Evolutionary conservation across 1,140 invertebrate genomes (phyloP), one percentile per base, ranked within the genome.

Genomic region (Achatina immaculata): DNA sequence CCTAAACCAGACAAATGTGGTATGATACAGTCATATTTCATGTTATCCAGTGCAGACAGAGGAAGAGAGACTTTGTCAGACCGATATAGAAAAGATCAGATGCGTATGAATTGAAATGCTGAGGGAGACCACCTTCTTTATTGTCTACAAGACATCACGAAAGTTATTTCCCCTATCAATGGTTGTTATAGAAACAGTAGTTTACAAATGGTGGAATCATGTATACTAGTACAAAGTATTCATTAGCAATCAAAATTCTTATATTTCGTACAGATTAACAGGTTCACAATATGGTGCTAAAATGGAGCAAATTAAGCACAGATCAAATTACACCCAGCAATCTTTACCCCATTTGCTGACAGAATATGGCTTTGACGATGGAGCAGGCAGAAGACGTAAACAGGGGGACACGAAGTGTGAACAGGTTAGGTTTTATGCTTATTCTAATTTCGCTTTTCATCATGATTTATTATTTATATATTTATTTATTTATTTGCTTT

Each of bases 301-400:
- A 62, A 62, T 28, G 7, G 58, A 62, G n/a, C 68, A 40, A 69
- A 19, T 40, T 4, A 69, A 69, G 21, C 24, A 69, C 21, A 42
- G 6, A 11, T 4, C 68, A 0, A 40, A 45, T 24, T 48, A 73
- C 42, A 43, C 7, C 14, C 42, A 51, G 1, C 7, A 42, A n/a
- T 28, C 71, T 2, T n/a, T 73, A 9, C 71, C 71, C 1, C 71
- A 73, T 51, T 24, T 73, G 43, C 48, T 73, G 24, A 34, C 43
- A 45, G 43, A 73, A 45, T 73, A 73, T 73, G 71, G 71, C 31
- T 73, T 48, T 48, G 28, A 73, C 28, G 45, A 73, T 45, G 1
- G 4, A 34, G 45, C 48, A 73, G 24, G 42, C 9, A 1, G 4
- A 28, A 62, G 9, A 19, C 58, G 4, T 6, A 28, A 6, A 34